Percentiles rank a stretch among this genome's conserved stretches.
phyloP scores from a whole-genome alignment of 2,797 vertebrate species.

The Oophaga sylvatica region DNA sequence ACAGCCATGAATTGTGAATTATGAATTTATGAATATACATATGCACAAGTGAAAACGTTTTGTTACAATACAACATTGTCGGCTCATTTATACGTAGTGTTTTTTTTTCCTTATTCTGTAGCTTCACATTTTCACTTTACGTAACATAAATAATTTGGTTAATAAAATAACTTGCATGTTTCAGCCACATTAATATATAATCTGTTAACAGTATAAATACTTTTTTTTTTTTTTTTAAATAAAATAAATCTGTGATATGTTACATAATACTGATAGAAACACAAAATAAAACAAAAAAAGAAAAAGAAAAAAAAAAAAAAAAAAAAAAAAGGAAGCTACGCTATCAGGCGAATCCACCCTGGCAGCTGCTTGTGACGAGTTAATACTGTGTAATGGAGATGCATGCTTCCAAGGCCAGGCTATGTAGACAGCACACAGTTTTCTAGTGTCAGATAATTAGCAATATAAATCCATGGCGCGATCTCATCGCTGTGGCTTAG shows the following conservation, averaged over 20 bases:
- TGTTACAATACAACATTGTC: conserved; percentile 69
- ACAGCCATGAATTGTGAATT: neutral
- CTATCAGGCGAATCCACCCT: conserved; percentile 72
- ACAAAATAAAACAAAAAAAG: conserved; percentile 73
- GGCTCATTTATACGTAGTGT: conserved; percentile 77
- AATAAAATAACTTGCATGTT: conserved; percentile 83
- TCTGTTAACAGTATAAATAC: conserved; percentile 86
- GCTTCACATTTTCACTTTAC: conserved; percentile 78
- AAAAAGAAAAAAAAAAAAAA: conserved; percentile 66
- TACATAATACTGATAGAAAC: conserved; percentile 83
- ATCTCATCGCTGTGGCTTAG: conserved; percentile 15
- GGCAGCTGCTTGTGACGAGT: conserved; percentile 64
- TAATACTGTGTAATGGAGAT: conserved; percentile 66
- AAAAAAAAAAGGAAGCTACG: conserved; percentile 59
- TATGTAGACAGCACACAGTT: conserved; percentile 39
- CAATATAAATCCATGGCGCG: conserved; percentile 27
- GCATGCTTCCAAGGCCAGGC: conserved; percentile 54
- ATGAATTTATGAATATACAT: conserved; percentile 31
- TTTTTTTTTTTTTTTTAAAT: conserved; percentile 77
- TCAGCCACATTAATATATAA: conserved; percentile 83
- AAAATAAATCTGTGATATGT: conserved; percentile 85
- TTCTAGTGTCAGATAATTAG: conserved; percentile 54
- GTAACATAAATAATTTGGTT: conserved; percentile 84
- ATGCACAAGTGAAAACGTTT: conserved; percentile 33
- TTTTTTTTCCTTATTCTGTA: conserved; percentile 68